phyloP scores from a whole-genome alignment of 2,797 vertebrate species.

The Chromobotia macracanthus region DNA sequence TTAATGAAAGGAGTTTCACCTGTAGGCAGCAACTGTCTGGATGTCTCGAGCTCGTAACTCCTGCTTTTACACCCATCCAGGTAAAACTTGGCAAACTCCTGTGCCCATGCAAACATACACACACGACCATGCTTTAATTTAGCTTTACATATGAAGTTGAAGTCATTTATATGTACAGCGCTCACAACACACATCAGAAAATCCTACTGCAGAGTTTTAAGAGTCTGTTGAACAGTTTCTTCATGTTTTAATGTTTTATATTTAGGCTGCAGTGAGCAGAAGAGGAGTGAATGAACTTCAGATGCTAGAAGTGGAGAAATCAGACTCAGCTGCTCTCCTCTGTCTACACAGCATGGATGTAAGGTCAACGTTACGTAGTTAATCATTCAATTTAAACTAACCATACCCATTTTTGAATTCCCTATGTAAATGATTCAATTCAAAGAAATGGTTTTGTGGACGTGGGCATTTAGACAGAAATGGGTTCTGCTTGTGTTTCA shows the following conservation, averaged over 20 bases:
- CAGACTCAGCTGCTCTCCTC: too few relatives aligned
- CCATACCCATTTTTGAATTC: not conserved
- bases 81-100: slow-evolving; percentile 82
- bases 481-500: not conserved
- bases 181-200: too few relatives aligned
- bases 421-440: not conserved
- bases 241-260: not conserved
- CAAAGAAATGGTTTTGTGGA: too few relatives aligned
- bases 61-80: slow-evolving; percentile 70
- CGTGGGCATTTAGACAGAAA: not conserved
- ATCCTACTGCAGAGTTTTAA: too few relatives aligned
- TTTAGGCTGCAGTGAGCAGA: not conserved
- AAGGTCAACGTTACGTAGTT: not conserved
- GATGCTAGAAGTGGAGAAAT: too few relatives aligned
- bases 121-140: not conserved
- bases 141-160: too few relatives aligned
- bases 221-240: too few relatives aligned
- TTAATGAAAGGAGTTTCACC: slow-evolving; percentile 61
- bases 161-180: too few relatives aligned
- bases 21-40: slow-evolving; percentile 73
- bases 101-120: slow-evolving; percentile 22
- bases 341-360: not conserved
- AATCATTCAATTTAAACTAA: not conserved
- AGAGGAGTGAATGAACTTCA: too few relatives aligned
- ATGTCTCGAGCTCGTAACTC: slow-evolving; percentile 73